Conservation (phyloP, 2,888 invertebrate species). For the Tachina fera region DNA sequence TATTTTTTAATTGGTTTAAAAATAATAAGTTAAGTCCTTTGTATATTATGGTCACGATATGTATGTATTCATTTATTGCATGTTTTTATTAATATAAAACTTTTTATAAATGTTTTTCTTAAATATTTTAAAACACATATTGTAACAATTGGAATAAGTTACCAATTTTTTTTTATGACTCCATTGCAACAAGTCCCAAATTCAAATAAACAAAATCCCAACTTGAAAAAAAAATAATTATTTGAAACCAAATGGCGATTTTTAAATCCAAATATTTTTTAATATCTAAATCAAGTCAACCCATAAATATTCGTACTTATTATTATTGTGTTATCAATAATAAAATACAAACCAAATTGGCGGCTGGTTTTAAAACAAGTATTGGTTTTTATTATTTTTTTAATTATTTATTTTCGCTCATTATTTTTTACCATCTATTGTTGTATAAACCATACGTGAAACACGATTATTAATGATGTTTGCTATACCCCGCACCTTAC, state of each 20-base stretch:
- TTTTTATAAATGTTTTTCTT: too few species aligned
- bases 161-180: too few species aligned
- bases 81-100: too few species aligned
- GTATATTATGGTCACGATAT: too few species aligned
- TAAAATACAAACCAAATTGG: background rate
- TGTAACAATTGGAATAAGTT: too few species aligned
- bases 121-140: too few species aligned
- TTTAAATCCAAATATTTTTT: background rate
- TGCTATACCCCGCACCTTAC: background rate
- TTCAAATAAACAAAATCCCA: too few species aligned
- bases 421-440: background rate
- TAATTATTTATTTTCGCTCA: background rate
- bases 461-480: background rate
- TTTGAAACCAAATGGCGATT: background rate
- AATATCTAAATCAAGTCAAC: background rate
- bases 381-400: background rate
- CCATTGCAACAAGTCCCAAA: too few species aligned
- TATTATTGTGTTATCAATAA: constrained; percentile 5
- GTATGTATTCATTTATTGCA: too few species aligned
- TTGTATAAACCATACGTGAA: background rate
- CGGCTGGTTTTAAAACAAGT: background rate
- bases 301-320: constrained; percentile 14
- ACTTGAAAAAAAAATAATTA: background rate
- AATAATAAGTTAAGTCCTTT: too few species aligned
- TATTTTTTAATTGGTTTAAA: too few species aligned